Evolutionary conservation across 1,140 invertebrate genomes (phyloP).

Genomic region (Rhopalosiphum padi): DNA sequence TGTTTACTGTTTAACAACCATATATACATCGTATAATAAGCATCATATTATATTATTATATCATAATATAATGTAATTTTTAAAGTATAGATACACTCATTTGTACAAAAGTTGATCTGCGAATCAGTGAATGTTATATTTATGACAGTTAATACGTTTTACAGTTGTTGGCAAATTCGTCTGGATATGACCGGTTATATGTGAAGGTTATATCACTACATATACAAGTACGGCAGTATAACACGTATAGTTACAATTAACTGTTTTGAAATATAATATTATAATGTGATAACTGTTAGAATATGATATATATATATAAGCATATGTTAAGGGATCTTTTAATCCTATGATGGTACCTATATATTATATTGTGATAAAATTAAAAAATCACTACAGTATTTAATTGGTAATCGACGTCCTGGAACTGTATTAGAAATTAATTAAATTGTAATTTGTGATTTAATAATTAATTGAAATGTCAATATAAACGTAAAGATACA

Average conservation of each 20-base stretch:
- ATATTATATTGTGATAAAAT: not conserved
- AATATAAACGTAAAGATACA: not conserved
- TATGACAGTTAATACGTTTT: not conserved
- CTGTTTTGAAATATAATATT: not conserved
- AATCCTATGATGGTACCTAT: not conserved
- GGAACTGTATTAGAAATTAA: not conserved
- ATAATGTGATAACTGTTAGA: not conserved
- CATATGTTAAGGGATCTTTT: not conserved
- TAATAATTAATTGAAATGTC: not conserved
- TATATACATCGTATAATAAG: not conserved
- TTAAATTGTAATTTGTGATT: not conserved
- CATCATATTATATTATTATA: not conserved
- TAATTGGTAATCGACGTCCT: no score
- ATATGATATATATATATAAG: not conserved
- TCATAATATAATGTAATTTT: not conserved
- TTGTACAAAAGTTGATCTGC: not conserved
- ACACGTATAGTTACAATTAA: not conserved
- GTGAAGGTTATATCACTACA: not conserved
- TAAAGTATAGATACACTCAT: not conserved
- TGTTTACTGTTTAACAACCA: no score
- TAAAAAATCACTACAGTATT: not conserved
- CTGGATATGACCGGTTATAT: constrained; percentile 40
- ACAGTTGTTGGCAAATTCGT: constrained; percentile 41
- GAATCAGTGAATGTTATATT: constrained; percentile 34
- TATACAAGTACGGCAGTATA: not conserved